Base-by-base conservation (phyloP, 2,888 invertebrate genomes). In the Ernsta delagoae region DNA sequence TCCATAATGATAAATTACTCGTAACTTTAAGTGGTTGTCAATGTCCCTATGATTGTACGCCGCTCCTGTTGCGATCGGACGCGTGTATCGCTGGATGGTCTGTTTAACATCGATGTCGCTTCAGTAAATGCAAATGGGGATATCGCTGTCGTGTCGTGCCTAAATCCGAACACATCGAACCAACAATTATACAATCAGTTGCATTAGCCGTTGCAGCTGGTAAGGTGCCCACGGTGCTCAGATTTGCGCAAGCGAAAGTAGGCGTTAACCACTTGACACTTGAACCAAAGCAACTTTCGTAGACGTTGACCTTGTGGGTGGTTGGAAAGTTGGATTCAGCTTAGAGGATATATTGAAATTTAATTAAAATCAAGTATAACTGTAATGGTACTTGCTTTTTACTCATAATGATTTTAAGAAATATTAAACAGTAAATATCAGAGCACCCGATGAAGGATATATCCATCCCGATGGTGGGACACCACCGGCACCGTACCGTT, bases 201-300 rank as follows among this genome's bases (percentile, higher is more conserved):
- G 66, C 66, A 60, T 66, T 66, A 43, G 31, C 41, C 5, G 24
- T 43, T 57, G 65, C 65, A 65, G 65, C 59, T 41, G 59, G 59
- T 66, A 53, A 53, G 41, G 53, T 66, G 65, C 50, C 59, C 59
- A 34, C 53, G 53, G 59, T 50, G 50, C 59, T 53, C 57, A 66
- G 48, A 59, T 41, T 62, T 66, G 65, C 16, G 16, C 65, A 50
- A 65, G 59, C 59, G 65, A 65, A 66, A 66, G 50, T 66, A 59
- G 65, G 65, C 65, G 65, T 41, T 31, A 4, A 59, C 50, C 41
- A 41, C 50, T 66, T 59, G 59, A 59, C 59, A 53, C 50, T 66
- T 9, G 65, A 48, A 43, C 59, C 50, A n/a, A 41, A 48, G 39
- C 50, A 48, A 50, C 59, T 65, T 59, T 59, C 41, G 41, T 59